Evolutionary conservation across 1,140 invertebrate genomes (phyloP).

Genomic region (Ceratina japonica): DNA sequence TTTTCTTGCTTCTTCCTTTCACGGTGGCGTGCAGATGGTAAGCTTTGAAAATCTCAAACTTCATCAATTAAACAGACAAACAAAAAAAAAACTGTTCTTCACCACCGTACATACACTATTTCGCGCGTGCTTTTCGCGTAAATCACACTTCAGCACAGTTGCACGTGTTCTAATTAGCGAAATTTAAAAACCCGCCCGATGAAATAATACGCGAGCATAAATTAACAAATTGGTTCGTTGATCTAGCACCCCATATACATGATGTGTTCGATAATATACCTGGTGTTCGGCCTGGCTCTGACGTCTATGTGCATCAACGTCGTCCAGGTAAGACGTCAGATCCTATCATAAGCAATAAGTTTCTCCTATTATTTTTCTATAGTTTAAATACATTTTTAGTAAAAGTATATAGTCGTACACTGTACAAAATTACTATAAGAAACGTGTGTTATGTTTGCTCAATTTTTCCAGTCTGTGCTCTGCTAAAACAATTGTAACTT

Average conservation of each 20-base stretch:
- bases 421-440: no score
- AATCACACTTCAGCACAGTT: conserved; percentile 45
- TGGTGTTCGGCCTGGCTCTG: conserved; percentile 95
- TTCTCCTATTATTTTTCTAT: no score
- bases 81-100: conserved; percentile 3
- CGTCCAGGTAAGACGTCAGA: conserved; percentile 86
- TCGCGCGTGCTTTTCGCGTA: conserved; percentile 50
- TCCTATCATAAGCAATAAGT: no score
- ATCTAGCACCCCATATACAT: conserved; percentile 91
- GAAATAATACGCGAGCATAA: conserved; percentile 15
- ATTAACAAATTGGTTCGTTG: conserved; percentile 60
- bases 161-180: conserved; percentile 45
- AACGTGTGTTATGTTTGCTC: no score
- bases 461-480: no score
- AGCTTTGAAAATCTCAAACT: conserved; percentile 59
- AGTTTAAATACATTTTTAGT: no score
- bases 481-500: no score
- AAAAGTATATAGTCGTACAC: no score
- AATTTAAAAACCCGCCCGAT: not conserved
- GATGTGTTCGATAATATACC: conserved; percentile 94
- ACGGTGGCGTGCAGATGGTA: conserved; percentile 77
- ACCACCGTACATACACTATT: conserved; percentile 47
- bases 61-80: conserved; percentile 30
- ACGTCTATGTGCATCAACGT: conserved; percentile 99
- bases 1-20: conserved; percentile 64